Base-by-base conservation (phyloP, 2,888 invertebrate species). In the Dryadula phaetusa region DNA sequence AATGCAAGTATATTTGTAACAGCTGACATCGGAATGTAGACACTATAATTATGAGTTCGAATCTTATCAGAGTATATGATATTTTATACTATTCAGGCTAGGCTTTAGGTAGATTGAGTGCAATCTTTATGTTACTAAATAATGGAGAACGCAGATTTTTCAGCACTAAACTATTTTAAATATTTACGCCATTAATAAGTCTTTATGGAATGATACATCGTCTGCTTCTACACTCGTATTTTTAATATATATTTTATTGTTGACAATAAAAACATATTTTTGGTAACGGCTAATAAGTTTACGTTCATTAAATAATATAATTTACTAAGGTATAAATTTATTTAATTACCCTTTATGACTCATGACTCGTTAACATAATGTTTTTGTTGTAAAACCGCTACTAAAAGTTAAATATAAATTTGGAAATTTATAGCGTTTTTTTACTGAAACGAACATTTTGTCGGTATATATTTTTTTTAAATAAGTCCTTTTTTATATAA, bases 281-380 rank as follows among this genome's bases (percentile, higher is more conserved):
- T 46, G 37, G 18, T 18, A 42, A 28, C 42, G 4, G 20, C 18
- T 63, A 56, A 56, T 44, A 42, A 49, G 49, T 63, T 53, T 49
- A 40, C 47, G 18, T 53, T 40, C 40, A 42, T 49, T 32, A 56
- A 60, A 66, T 53, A 61, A 37, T 56, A 63, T 53, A 61, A 22
- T 56, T 56, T 56, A 56, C 25, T 40, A 37, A 56, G 56, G 40
- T 40, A 56, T 56, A 40, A 56, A 56, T 37, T 52, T 32, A 52
- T 56, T 56, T 56, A 40, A 56, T 56, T 56, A 56, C 40, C 16
- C 25, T 16, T 25, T 56, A 56, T 56, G 40, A 40, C 22, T 28
- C 32, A 69, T 71, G 72, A 71, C 16, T 72, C 71, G 70, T 44
- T 34, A 4, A 22, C 62, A 60, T 67, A 60, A 66, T 61, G 62